Evolutionary conservation across 2,888 invertebrate genomes (phyloP).

Genomic region (Himalopsyche kuldschensis): DNA sequence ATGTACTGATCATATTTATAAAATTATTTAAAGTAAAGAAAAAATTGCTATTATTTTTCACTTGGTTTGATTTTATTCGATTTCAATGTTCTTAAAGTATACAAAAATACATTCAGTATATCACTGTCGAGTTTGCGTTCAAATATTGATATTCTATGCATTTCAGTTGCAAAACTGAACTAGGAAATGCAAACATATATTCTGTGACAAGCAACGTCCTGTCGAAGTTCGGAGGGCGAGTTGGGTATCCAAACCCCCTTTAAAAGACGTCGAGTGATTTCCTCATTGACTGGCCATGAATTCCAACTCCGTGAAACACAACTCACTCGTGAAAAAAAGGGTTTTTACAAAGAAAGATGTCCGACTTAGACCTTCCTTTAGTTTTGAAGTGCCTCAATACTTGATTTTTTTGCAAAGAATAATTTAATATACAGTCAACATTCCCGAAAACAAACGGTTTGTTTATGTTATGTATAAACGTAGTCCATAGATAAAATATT

Average conservation of each 20-base stretch:
- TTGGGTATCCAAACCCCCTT: background rate
- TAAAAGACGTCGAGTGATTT: background rate
- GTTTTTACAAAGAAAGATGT: background rate
- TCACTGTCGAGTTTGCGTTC: too few species aligned
- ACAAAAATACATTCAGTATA: too few species aligned
- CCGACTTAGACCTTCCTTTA: background rate
- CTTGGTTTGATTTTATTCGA: too few species aligned
- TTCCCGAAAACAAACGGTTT: too few species aligned
- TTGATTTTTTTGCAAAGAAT: background rate
- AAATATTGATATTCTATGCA: background rate
- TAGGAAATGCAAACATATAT: background rate
- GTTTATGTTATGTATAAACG: too few species aligned
- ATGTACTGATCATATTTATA: too few species aligned
- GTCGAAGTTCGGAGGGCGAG: background rate
- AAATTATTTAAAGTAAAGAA: too few species aligned
- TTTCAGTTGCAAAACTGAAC: background rate
- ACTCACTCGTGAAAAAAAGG: background rate
- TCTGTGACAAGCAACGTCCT: background rate
- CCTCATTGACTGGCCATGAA: background rate
- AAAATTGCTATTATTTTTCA: too few species aligned
- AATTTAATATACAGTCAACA: too few species aligned
- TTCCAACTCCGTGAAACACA: background rate
- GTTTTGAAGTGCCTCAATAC: background rate
- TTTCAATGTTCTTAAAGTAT: too few species aligned
- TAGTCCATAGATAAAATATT: fast-evolving